Base-by-base conservation (phyloP, 2,888 invertebrate species). In the Drosophila neutralis region DNA sequence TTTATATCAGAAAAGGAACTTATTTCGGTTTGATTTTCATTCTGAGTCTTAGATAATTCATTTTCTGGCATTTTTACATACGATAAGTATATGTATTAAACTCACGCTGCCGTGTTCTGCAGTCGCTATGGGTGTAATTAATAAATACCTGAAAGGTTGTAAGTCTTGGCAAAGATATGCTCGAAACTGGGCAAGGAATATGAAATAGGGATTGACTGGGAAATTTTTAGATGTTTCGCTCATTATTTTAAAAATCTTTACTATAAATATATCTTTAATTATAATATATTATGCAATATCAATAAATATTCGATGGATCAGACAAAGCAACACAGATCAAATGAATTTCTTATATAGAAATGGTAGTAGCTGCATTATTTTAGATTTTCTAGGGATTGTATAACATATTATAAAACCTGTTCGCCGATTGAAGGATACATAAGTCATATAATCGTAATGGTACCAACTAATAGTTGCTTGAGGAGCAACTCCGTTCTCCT, bases 31-130 rank as follows among this genome's bases (percentile, higher is more conserved):
- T 45, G 2, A 45, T 45, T 45, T 15, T 4, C 4, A 2, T 21
- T 13, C 7, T 15, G 2, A 4, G 8, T 15, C 21, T 24, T 15
- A 45, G 15, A 4, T 45, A 45, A 24, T 15, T 15, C 1, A 15
- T 24, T 45, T 45, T 45, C 7, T 45, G 15, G 21, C 21, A 29
- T 29, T 29, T 29, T 29, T 29, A 7, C 7, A 29, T 7, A 1
- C 29, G 29, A 29, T 75, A 59, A 64, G 33, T 29, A 62, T 53
- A 65, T 42, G 29, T 54, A 56, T 59, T 15, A 73, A 86, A 53
- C 73, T 61, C 84, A 84, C 84, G 84, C 88, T 76, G 65, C 56
- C 42, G 53, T 73, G 89, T 88, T 70, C 42, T n/a, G 21, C 36
- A 6, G 21, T 42, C n/a, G 7, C 38, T 65, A 38, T 60, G 35